phyloP scores from a whole-genome alignment of 2,888 invertebrate species.

The Pseudanteris insignis region DNA sequence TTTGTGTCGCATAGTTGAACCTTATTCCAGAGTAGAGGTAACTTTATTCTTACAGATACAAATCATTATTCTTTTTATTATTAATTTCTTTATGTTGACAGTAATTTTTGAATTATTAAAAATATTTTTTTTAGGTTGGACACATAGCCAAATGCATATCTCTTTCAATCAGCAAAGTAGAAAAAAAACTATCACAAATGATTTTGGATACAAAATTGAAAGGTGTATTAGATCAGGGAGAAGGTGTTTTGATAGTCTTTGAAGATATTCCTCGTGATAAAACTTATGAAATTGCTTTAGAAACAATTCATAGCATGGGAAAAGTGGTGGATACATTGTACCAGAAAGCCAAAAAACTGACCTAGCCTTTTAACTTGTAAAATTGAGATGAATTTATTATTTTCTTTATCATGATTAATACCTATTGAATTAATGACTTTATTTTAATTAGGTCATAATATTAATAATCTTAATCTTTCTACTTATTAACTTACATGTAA shows the following conservation, averaged over 20 bases:
- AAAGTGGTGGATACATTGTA: constrained; percentile 99
- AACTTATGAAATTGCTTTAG: constrained; percentile 96
- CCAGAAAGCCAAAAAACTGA: constrained; percentile 98
- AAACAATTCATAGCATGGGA: constrained; percentile 98
- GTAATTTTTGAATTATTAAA: too few relatives aligned
- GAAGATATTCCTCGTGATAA: constrained; percentile 94
- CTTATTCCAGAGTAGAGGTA: constrained; percentile 94
- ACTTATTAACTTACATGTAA: constrained; percentile 21
- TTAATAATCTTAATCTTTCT: constrained; percentile 22
- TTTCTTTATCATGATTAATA: constrained; percentile 23
- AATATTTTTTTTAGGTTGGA: too few relatives aligned
- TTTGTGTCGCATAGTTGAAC: constrained; percentile 97
- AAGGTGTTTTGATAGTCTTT: constrained; percentile 96
- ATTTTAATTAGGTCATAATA: constrained; percentile 1
- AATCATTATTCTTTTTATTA: neutral
- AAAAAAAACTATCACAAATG: constrained; percentile 99
- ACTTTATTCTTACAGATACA: too few relatives aligned
- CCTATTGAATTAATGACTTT: constrained; percentile 8
- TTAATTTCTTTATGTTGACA: too few relatives aligned
- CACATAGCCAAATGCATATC: constrained; percentile 93
- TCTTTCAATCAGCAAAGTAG: constrained; percentile 89
- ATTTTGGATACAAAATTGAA: constrained; percentile 97
- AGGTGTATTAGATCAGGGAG: constrained; percentile 98
- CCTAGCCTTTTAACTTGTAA: constrained; percentile 71
- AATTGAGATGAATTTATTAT: constrained; percentile 43